Evolutionary conservation across 2,113 vertebrate species (phyloP).

Genomic region (Nothocercus julius): DNA sequence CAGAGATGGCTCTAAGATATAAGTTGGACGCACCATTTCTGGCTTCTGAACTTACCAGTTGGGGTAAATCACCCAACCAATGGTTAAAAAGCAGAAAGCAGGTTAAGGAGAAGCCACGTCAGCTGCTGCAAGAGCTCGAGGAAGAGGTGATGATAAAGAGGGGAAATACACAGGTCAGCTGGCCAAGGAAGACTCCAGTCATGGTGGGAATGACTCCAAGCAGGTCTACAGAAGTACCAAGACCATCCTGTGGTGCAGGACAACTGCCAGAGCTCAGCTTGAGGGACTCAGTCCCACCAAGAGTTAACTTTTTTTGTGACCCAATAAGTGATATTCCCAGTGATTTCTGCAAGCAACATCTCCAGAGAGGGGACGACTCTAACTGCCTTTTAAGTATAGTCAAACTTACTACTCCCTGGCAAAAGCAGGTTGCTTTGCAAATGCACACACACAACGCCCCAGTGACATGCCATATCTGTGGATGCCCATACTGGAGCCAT

Average conservation of each 20-base stretch:
- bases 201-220: neutral
- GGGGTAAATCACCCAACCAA: neutral
- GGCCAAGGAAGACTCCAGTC: neutral
- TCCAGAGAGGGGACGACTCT: neutral
- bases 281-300: neutral
- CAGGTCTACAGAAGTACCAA: neutral
- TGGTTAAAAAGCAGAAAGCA: neutral
- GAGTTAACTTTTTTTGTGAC: conserved; percentile 18
- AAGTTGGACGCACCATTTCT: neutral
- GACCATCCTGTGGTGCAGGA: neutral
- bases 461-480: too few species aligned
- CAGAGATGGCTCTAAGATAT: neutral
- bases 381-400: neutral
- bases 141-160: neutral
- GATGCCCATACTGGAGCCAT: too few species aligned
- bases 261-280: neutral
- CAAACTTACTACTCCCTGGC: neutral
- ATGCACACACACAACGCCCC: too few species aligned
- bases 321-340: neutral
- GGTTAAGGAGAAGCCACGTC: neutral
- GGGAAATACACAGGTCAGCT: neutral
- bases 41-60: neutral
- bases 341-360: neutral
- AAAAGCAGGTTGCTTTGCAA: neutral
- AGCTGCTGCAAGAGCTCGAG: neutral